A percentile compares a stretch with the other conserved stretches of the same genome.
Conservation (phyloP, 2,797 vertebrate species). For the Sebastes baramenuke region DNA sequence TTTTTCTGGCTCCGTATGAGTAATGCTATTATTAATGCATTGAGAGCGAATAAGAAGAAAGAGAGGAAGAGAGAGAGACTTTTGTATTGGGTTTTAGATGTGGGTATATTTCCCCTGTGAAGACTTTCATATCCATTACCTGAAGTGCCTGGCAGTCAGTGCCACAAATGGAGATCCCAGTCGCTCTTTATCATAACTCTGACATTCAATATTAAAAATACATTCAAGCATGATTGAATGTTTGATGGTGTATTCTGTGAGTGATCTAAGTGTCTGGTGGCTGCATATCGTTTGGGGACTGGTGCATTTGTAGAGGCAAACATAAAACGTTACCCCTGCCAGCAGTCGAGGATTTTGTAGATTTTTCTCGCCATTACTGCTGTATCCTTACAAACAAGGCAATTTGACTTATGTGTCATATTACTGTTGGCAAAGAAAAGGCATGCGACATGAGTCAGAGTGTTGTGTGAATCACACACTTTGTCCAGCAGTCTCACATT, state of each 20-base stretch:
- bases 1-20: conserved; percentile 20
- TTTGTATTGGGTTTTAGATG: conserved; percentile 40
- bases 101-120: conserved; percentile 68
- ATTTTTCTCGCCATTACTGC: background rate
- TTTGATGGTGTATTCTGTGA: conserved; percentile 71
- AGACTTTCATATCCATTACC: conserved; percentile 67
- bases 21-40: conserved; percentile 53
- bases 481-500: conserved; percentile 27
- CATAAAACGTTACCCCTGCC: conserved; percentile 14
- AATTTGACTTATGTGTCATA: conserved; percentile 8
- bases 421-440: conserved; percentile 13
- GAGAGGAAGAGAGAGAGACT: conserved; percentile 1
- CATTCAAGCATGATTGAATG: conserved; percentile 74
- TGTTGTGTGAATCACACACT: background rate
- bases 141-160: conserved; percentile 52
- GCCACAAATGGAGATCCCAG: conserved; percentile 62
- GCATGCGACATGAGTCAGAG: background rate
- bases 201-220: conserved; percentile 78
- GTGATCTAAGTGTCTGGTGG: conserved; percentile 50
- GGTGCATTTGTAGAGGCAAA: conserved; percentile 34
- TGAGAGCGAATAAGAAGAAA: background rate
- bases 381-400: conserved; percentile 12
- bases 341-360: background rate
- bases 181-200: conserved; percentile 68
- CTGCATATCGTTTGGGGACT: conserved; percentile 38